A percentile compares a stretch with the other conserved stretches of the same genome.
These are phyloP conservation scores for Rhizoglyphus robini DNA, from an alignment of 1,140 invertebrate species.

Conservation along the genomic window DNA sequence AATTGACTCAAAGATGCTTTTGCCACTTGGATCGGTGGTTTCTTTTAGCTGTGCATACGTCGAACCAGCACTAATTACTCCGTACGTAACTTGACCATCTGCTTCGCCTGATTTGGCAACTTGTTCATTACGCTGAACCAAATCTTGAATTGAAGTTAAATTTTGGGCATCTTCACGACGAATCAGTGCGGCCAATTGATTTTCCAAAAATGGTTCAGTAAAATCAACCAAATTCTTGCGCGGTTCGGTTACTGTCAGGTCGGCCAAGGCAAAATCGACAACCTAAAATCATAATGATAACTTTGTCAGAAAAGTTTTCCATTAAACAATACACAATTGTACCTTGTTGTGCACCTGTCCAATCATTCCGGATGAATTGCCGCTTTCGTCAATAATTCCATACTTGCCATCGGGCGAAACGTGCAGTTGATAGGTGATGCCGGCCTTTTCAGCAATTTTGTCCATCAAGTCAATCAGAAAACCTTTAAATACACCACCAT, in stretches of 20 bases:
- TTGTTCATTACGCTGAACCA: neutral
- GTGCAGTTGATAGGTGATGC: slow-evolving; percentile 6
- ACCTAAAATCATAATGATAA: slow-evolving; percentile 35
- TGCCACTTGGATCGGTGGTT: neutral
- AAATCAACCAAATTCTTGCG: slow-evolving; percentile 34
- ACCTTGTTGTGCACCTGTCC: slow-evolving; percentile 19
- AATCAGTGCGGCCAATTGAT: neutral
- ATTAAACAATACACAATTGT: neutral
- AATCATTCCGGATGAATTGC: slow-evolving; percentile 18
- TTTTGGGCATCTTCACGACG: neutral
- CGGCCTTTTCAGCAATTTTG: neutral
- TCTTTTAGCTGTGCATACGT: neutral
- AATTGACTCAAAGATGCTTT: neutral
- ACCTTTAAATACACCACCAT: neutral
- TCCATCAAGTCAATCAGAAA: slow-evolving; percentile 1
- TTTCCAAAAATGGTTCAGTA: slow-evolving; percentile 33
- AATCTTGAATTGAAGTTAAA: neutral
- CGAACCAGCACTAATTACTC: neutral
- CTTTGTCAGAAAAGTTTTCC: neutral
- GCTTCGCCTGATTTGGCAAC: neutral
- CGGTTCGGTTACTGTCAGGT: slow-evolving; percentile 33
- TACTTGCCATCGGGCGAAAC: slow-evolving; percentile 42
- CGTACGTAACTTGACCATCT: neutral
- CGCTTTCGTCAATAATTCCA: neutral
- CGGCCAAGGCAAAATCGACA: slow-evolving; percentile 35